Percentiles rank a stretch among this genome's conserved stretches.
phyloP scores from a whole-genome alignment of 1,140 invertebrate species.

The Drosophila murphyi region DNA sequence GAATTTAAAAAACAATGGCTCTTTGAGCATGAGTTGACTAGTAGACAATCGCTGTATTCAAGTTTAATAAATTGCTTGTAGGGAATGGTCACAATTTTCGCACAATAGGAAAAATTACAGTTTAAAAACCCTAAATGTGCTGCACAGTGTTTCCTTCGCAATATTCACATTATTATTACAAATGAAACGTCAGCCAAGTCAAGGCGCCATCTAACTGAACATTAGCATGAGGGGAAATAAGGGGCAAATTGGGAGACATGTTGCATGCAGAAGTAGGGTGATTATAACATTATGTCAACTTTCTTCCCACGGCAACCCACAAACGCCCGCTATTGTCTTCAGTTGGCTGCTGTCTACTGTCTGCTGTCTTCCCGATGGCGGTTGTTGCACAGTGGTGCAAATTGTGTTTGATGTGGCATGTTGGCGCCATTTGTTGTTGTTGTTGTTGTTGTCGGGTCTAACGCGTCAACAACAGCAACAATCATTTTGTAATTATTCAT shows the following conservation, averaged over 20 bases:
- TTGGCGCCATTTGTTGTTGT: slow-evolving; percentile 15
- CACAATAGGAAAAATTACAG: neutral
- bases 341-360: slow-evolving; percentile 13
- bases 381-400: slow-evolving; percentile 34
- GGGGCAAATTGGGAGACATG: slow-evolving; percentile 22
- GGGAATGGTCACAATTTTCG: no score
- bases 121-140: slow-evolving; percentile 21
- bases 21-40: no score
- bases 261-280: slow-evolving; percentile 62
- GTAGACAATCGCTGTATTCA: no score
- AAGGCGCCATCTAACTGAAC: slow-evolving; percentile 60
- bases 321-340: slow-evolving; percentile 53
- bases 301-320: slow-evolving; percentile 72
- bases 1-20: no score
- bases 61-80: no score
- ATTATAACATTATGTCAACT: slow-evolving; percentile 83
- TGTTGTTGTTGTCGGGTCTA: slow-evolving; percentile 51
- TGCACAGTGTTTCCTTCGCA: slow-evolving; percentile 56
- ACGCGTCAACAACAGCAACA: slow-evolving; percentile 51
- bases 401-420: slow-evolving; percentile 49
- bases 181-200: slow-evolving; percentile 58
- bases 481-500: slow-evolving; percentile 77
- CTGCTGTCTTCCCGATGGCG: slow-evolving; percentile 7
- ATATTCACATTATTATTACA: slow-evolving; percentile 75
- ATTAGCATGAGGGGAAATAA: neutral